Percentiles rank a stretch among this genome's conserved stretches.
Conservation (phyloP, 2,888 invertebrate genomes). For the Steinernema scapterisci region DNA sequence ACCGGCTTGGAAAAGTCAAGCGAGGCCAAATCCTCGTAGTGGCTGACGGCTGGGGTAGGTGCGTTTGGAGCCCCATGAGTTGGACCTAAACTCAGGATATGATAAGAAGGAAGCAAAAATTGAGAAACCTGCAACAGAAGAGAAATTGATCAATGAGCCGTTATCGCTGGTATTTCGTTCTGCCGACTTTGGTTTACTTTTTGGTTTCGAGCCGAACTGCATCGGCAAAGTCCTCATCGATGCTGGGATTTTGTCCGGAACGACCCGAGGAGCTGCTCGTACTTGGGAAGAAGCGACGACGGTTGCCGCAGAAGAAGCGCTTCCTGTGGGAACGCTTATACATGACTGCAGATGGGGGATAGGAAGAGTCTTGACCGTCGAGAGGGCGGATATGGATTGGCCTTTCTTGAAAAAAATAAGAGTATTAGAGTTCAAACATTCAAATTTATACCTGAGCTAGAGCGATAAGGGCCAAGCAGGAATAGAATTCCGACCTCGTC, state of each 20-base stretch:
- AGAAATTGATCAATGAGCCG: not conserved
- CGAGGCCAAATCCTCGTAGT: not conserved
- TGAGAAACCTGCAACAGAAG: not conserved
- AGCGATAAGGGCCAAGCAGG: conserved; percentile 71
- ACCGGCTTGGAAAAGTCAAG: not conserved
- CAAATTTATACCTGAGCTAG: conserved; percentile 69
- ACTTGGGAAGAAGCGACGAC: not conserved
- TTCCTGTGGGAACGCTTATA: conserved; percentile 10
- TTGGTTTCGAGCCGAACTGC: not conserved
- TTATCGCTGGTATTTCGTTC: not conserved
- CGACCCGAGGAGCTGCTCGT: not conserved
- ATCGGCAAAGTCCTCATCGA: conserved; percentile 22
- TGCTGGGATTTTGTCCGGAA: not conserved
- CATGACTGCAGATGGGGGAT: conserved; percentile 53
- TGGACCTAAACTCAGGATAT: no score
- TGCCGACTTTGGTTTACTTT: conserved; percentile 16
- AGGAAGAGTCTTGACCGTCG: conserved; percentile 53
- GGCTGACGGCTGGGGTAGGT: not conserved
- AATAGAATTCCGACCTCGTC: conserved; percentile 69
- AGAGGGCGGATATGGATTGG: conserved; percentile 53
- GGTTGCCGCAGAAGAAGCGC: not conserved
- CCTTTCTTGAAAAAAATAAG: conserved; percentile 32
- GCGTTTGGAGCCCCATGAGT: not conserved
- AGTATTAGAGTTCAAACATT: no score
- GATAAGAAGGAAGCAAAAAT: no score